Base-by-base conservation (phyloP, 2,797 vertebrate genomes). In the Coreius guichenoti region DNA sequence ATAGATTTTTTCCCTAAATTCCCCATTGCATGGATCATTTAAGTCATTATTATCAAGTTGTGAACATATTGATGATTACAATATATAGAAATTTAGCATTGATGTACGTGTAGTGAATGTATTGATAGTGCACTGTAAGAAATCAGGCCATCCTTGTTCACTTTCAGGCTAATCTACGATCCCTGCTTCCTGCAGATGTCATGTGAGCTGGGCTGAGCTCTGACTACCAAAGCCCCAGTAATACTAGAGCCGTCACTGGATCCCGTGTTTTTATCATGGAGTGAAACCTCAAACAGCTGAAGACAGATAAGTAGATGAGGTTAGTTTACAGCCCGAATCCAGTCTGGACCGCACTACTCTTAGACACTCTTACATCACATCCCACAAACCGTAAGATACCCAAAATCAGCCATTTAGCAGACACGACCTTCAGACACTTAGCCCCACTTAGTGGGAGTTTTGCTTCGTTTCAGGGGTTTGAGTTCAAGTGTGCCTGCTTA, bases 241-340 rank as follows among this genome's bases (percentile, higher is more conserved):
- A 85, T 17, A 31, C 51, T 49, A 82, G 78, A 80, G 36, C 0
- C 1, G 73, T 65, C 72, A 87, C 58, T 14, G 47, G 79, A 87
- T 67, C 78, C 70, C 21, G 77, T 21, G 33, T 63, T 63, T 86
- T 65, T n/a, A 21, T 31, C 39, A 39, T 49, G 68, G 19, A 33
- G 67, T 73, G 80, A 81, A 87, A 78, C 78, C 58, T 63, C 79
- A 85, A 43, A 31, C 63, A 84, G 72, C n/a, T 73, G 72, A 87
- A 45, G 69, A 47, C n/a, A 33, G 86, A 81, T 81, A 84, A 67
- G 68, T 19, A 85, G 82, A 45, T 19, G 78, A 51, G 82, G 29
- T 63, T 21, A 8, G 23, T 68, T 87, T 87, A 87, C 82, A 65
- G 72, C 14, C 45, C 8, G 49, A 49, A 77, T 36, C 75, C 39